These are phyloP conservation scores for Rhopilema esculentum DNA, from an alignment of 30 jellyfish, hydroid and myxozoan genomes.

Conservation along the genomic window DNA sequence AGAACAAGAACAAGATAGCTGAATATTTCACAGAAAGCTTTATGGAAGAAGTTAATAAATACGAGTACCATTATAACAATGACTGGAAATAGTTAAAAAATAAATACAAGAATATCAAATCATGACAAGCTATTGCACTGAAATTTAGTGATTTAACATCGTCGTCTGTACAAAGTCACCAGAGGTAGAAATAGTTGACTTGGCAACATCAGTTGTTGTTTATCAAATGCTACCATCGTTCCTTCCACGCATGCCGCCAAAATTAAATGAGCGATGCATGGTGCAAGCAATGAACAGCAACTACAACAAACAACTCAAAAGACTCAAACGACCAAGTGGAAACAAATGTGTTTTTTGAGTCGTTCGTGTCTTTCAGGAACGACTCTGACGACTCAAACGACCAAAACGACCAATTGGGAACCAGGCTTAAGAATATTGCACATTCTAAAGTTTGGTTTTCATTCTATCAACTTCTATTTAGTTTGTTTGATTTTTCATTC, in stretches of 20 bases:
- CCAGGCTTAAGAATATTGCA: too few relatives aligned
- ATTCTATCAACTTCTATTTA: too few relatives aligned
- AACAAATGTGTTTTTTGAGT: neutral
- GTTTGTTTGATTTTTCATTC: too few relatives aligned
- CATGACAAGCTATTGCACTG: neutral
- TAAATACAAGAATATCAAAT: too few relatives aligned
- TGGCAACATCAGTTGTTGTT: too few relatives aligned
- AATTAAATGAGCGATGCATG: neutral
- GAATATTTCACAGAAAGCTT: neutral
- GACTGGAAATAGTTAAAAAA: neutral
- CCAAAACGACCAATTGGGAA: neutral
- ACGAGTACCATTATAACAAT: neutral
- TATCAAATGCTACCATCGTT: neutral
- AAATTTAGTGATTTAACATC: neutral
- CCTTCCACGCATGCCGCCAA: neutral
- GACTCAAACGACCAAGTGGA: neutral
- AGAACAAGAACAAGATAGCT: neutral
- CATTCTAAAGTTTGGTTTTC: too few relatives aligned
- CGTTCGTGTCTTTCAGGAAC: neutral
- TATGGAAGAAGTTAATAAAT: too few relatives aligned
- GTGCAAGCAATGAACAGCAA: neutral
- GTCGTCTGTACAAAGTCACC: neutral
- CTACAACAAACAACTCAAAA: neutral
- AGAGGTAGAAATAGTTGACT: neutral
- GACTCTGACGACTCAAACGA: neutral